These are phyloP conservation scores for Thera obeliscata DNA, from an alignment of 2,888 invertebrate genomes.

Conservation along the genomic window DNA sequence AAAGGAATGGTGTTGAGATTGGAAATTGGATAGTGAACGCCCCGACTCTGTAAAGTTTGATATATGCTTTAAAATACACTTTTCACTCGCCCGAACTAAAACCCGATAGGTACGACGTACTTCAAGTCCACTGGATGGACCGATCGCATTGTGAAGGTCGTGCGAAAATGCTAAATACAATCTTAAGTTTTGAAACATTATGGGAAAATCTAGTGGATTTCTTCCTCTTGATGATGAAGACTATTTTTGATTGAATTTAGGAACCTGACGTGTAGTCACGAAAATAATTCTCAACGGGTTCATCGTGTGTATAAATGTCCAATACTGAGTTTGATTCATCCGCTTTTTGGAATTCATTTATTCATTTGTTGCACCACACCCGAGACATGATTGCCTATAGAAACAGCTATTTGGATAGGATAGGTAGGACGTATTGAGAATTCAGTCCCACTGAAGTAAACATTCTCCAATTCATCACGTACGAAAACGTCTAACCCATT, in stretches of 20 bases:
- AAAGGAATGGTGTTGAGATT: constrained; percentile 14
- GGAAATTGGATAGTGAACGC: constrained; percentile 10
- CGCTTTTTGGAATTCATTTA: background rate
- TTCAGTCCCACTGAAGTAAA: constrained; percentile 12
- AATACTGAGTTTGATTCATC: background rate
- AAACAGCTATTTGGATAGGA: constrained; percentile 12
- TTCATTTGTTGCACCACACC: constrained; percentile 12
- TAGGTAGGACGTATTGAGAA: constrained; percentile 8
- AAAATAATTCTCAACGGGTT: no score
- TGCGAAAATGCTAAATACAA: no score
- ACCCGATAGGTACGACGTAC: no score
- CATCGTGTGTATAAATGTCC: background rate
- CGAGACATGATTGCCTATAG: background rate
- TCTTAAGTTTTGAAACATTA: no score
- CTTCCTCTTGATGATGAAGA: no score
- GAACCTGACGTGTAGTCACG: background rate
- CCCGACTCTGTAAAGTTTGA: background rate
- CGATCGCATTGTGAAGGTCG: background rate
- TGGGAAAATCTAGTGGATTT: no score
- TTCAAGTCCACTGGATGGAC: no score
- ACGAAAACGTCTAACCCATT: constrained; percentile 31
- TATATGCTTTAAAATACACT: background rate
- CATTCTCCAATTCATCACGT: constrained; percentile 31
- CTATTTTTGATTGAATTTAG: no score
- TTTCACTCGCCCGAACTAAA: no score